phyloP scores from a whole-genome alignment of 2,888 invertebrate genomes.

The Philonicus albiceps region DNA sequence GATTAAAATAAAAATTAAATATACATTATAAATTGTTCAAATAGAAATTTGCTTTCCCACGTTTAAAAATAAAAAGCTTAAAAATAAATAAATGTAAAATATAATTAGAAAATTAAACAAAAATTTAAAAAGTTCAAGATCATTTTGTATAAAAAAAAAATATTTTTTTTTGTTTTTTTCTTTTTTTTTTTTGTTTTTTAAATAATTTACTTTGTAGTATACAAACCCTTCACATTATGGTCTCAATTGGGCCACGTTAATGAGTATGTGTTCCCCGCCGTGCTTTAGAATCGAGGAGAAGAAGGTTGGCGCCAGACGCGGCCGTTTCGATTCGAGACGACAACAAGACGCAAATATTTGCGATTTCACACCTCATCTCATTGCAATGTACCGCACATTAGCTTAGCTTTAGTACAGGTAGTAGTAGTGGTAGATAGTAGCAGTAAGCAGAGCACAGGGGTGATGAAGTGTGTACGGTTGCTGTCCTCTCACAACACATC shows the following conservation, averaged over 20 bases:
- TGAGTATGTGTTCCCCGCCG: slow-evolving; percentile 2
- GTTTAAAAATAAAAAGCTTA: neutral
- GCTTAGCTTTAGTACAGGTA: neutral
- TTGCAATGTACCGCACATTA: neutral
- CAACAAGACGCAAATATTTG: slow-evolving; percentile 1
- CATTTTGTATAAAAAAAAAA: neutral
- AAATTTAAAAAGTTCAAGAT: neutral
- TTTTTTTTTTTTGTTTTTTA: slow-evolving; percentile 22
- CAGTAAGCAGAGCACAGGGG: slow-evolving; percentile 5
- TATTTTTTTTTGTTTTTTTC: slow-evolving; percentile 1
- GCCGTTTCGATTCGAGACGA: neutral
- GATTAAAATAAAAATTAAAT: neutral
- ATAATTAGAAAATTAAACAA: neutral
- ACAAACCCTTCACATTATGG: slow-evolving; percentile 27
- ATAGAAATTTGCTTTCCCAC: neutral
- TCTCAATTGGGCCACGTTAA: slow-evolving; percentile 2
- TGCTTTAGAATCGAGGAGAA: neutral
- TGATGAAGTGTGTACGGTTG: slow-evolving; percentile 33
- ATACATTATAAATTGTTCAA: neutral
- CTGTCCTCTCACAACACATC: slow-evolving; percentile 34
- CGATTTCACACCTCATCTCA: slow-evolving; percentile 6
- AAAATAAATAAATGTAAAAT: neutral
- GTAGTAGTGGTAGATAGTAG: neutral
- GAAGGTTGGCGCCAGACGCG: neutral
- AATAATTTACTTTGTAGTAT: slow-evolving; percentile 21